phyloP scores from a whole-genome alignment of 2,797 vertebrate genomes.

The Halcyon smyrnensis region DNA sequence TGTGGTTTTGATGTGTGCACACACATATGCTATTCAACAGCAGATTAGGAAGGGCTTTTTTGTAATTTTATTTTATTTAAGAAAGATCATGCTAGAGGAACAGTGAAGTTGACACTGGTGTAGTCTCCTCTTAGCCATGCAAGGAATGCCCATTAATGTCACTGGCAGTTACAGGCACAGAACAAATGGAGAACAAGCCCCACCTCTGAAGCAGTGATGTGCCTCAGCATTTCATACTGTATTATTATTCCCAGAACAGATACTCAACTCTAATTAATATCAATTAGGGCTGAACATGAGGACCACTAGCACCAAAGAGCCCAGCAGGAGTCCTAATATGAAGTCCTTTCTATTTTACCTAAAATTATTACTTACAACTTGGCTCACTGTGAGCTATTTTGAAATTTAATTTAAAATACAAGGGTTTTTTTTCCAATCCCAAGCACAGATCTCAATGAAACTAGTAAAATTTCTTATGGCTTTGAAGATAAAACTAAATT shows the following conservation, averaged over 20 bases:
- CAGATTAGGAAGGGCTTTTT: not conserved
- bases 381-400: slow-evolving; percentile 20
- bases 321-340: not conserved
- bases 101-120: not conserved
- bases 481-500: slow-evolving; percentile 80
- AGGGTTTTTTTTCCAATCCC: slow-evolving; percentile 46
- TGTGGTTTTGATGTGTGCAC: not conserved
- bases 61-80: not conserved
- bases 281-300: not conserved
- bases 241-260: not conserved
- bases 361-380: slow-evolving; percentile 52
- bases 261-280: not conserved
- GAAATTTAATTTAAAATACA: slow-evolving; percentile 72
- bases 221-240: not conserved
- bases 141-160: slow-evolving; percentile 68
- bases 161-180: slow-evolving; percentile 50
- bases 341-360: slow-evolving; percentile 29
- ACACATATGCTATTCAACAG: not conserved
- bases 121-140: slow-evolving; percentile 46
- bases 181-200: slow-evolving; percentile 58
- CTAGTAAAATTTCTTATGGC: slow-evolving; percentile 71
- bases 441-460: slow-evolving; percentile 68
- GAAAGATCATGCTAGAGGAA: not conserved
- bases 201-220: slow-evolving; percentile 23
- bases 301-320: not conserved